These are phyloP conservation scores for Danio jaintianensis DNA, from an alignment of 2,797 vertebrate species.

Conservation along the genomic window DNA sequence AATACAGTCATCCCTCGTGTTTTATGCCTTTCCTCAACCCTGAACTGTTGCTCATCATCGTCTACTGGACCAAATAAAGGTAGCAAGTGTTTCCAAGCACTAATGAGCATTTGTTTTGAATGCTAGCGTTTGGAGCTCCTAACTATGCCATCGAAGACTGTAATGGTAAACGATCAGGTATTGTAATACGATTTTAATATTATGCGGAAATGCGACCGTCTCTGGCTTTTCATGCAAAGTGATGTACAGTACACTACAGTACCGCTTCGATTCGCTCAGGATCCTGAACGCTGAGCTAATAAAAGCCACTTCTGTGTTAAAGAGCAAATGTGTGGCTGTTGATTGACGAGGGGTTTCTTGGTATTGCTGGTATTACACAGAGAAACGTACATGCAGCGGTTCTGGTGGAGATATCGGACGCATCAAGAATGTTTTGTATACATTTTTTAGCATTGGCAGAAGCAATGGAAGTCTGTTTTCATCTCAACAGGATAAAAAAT, in stretches of 20 bases:
- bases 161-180: slow-evolving; percentile 39
- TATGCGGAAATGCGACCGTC: slow-evolving; percentile 2
- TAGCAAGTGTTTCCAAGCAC: slow-evolving; percentile 29
- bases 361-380: neutral
- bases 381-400: neutral
- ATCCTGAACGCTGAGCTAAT: slow-evolving; percentile 28
- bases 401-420: neutral
- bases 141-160: slow-evolving; percentile 13
- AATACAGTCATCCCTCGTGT: neutral
- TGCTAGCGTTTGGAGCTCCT: slow-evolving; percentile 4
- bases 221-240: slow-evolving; percentile 17
- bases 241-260: neutral
- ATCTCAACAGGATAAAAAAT: too few relatives aligned
- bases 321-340: neutral
- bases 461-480: too few relatives aligned
- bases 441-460: neutral
- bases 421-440: neutral
- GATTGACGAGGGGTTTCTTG: neutral
- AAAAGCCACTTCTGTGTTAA: slow-evolving; percentile 37
- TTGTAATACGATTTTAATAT: slow-evolving; percentile 43
- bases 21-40: slow-evolving; percentile 11
- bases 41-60: neutral
- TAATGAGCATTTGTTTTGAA: neutral
- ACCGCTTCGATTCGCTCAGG: slow-evolving; percentile 1
- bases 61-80: slow-evolving; percentile 46